A percentile compares a stretch with the other conserved stretches of the same genome.
phyloP scores from a whole-genome alignment of 2,888 invertebrate genomes.

The Nineta flava region DNA sequence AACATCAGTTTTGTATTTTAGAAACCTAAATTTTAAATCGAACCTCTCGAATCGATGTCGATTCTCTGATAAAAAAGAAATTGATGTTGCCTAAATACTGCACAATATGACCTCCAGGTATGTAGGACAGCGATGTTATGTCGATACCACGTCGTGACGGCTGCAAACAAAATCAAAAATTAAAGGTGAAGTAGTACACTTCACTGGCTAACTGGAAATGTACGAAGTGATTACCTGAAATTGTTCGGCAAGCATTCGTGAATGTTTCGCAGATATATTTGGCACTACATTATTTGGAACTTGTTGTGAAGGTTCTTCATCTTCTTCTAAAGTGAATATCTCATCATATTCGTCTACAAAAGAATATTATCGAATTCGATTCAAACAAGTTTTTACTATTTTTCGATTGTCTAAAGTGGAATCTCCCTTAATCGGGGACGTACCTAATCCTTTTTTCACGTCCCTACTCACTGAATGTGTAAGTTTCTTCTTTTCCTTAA shows the following conservation, averaged over 20 bases:
- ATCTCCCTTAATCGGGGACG: no score
- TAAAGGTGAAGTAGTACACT: no score
- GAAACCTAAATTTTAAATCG: no score
- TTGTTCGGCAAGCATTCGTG: no score
- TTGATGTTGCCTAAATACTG: conserved; percentile 80
- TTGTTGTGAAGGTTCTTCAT: conserved; percentile 29
- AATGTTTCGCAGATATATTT: no score
- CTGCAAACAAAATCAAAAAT: conserved; percentile 17
- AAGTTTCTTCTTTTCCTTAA: conserved; percentile 30
- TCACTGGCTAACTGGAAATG: no score
- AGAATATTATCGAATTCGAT: conserved; percentile 6
- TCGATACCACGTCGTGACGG: conserved; percentile 49
- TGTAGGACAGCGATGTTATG: conserved; percentile 64
- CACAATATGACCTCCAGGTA: conserved; percentile 62
- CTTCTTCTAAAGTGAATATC: conserved; percentile 73
- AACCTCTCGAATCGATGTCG: conserved; percentile 78
- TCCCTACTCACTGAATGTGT: conserved; percentile 22
- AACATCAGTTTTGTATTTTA: background rate
- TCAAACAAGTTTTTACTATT: background rate
- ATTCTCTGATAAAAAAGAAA: conserved; percentile 91
- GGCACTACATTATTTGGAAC: no score
- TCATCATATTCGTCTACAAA: conserved; percentile 50
- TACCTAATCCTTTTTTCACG: conserved; percentile 14
- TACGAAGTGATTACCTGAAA: no score
- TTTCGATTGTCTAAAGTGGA: no score